These are phyloP conservation scores for Dorcus parallelipipedus DNA, from an alignment of 2,888 invertebrate genomes.

Conservation along the genomic window DNA sequence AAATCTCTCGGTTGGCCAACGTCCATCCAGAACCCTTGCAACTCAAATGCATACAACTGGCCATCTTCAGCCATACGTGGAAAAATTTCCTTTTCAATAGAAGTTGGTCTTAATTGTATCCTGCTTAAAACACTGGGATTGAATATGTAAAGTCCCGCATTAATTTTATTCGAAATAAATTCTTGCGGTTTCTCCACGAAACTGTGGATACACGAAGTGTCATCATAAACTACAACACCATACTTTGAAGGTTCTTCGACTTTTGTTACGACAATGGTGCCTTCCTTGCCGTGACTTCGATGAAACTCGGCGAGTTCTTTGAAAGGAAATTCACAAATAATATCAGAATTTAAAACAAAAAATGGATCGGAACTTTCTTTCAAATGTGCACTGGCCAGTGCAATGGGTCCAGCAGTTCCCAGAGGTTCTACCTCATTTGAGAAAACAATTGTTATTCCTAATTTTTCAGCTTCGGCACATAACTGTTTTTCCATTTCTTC, in stretches of 20 bases:
- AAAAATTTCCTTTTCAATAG: slow-evolving; percentile 98
- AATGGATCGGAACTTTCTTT: slow-evolving; percentile 79
- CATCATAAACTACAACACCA: slow-evolving; percentile 93
- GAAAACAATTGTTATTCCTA: slow-evolving; percentile 88
- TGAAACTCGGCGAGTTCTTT: slow-evolving; percentile 91
- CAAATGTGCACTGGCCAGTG: slow-evolving; percentile 79
- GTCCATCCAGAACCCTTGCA: slow-evolving; percentile 99
- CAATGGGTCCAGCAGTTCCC: slow-evolving; percentile 96
- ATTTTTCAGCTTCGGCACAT: slow-evolving; percentile 75
- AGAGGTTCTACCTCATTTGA: slow-evolving; percentile 96
- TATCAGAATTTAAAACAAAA: slow-evolving; percentile 98
- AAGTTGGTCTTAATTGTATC: slow-evolving; percentile 90
- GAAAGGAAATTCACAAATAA: slow-evolving; percentile 99
- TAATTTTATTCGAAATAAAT: slow-evolving; percentile 99
- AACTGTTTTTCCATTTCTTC: slow-evolving; percentile 97
- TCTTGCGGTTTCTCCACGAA: slow-evolving; percentile 99
- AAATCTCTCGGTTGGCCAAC: slow-evolving; percentile 99
- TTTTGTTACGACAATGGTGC: slow-evolving; percentile 97
- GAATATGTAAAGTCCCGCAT: slow-evolving; percentile 97
- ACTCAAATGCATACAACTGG: slow-evolving; percentile 88
- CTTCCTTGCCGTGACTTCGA: slow-evolving; percentile 89
- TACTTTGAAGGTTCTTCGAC: slow-evolving; percentile 99
- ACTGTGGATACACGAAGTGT: slow-evolving; percentile 79
- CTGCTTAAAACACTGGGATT: slow-evolving; percentile 86
- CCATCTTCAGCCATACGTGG: slow-evolving; percentile 88